phyloP scores from a whole-genome alignment of 2,797 vertebrate genomes.

The Mormyrops boulengeri region DNA sequence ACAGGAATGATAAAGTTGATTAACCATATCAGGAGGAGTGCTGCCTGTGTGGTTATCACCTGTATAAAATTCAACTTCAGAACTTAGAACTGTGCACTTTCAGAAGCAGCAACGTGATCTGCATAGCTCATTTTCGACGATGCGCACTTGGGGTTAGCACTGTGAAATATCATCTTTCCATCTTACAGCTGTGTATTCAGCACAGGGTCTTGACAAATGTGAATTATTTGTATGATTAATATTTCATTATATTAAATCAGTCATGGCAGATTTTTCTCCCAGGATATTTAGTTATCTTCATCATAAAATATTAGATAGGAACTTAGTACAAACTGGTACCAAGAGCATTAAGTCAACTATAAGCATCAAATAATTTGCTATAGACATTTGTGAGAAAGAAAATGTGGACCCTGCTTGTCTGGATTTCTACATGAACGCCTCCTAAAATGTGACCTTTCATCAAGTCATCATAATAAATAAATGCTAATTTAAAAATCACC shows the following conservation, averaged over 20 bases:
- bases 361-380: neutral
- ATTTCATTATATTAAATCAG: neutral
- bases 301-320: neutral
- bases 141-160: neutral
- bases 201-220: neutral
- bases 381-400: neutral
- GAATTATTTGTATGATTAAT: neutral
- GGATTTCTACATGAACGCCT: neutral
- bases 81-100: neutral
- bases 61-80: neutral
- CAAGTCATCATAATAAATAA: neutral
- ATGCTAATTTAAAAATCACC: neutral
- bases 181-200: neutral
- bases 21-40: neutral
- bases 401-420: neutral
- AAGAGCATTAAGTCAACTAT: neutral
- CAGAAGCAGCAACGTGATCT: neutral
- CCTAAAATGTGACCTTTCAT: neutral
- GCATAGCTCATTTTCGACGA: neutral
- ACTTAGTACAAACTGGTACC: neutral
- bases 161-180: neutral
- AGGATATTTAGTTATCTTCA: neutral
- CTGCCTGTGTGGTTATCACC: neutral
- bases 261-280: neutral
- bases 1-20: neutral